phyloP scores from a whole-genome alignment of 2,113 vertebrate species.

The Setophaga coronata region DNA sequence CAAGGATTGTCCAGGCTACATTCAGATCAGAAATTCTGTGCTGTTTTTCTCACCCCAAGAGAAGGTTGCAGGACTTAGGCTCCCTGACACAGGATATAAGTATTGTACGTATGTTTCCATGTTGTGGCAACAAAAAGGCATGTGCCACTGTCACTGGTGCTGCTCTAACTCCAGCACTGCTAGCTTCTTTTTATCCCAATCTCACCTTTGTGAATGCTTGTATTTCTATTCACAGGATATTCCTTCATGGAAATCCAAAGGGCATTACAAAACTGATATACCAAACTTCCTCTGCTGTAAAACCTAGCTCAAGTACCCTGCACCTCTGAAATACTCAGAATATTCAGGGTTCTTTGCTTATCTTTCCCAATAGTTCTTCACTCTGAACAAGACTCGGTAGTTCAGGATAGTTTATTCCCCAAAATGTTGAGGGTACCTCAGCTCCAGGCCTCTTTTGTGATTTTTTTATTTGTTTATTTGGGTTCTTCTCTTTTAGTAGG shows the following conservation, averaged over 20 bases:
- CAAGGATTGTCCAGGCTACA: background rate
- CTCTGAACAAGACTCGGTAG: background rate
- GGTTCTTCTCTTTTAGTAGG: background rate
- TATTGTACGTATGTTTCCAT: background rate
- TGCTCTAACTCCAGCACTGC: background rate
- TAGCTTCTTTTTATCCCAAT: background rate
- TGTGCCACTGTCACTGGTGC: background rate
- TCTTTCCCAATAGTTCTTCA: background rate
- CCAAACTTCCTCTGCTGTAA: background rate
- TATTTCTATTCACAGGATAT: background rate
- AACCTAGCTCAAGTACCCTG: background rate
- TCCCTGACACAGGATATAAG: background rate
- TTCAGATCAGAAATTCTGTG: background rate
- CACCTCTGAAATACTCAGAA: background rate
- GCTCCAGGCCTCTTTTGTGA: background rate
- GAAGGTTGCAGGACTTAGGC: background rate
- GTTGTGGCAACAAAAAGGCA: background rate
- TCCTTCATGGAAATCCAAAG: background rate
- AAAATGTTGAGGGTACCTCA: background rate
- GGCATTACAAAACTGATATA: background rate
- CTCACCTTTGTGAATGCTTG: background rate
- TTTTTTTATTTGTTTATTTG: background rate
- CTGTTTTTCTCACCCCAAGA: background rate
- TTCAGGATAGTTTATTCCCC: background rate
- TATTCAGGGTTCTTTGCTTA: background rate